phyloP scores from a whole-genome alignment of 1,140 invertebrate genomes.

The Lithobius niger region DNA sequence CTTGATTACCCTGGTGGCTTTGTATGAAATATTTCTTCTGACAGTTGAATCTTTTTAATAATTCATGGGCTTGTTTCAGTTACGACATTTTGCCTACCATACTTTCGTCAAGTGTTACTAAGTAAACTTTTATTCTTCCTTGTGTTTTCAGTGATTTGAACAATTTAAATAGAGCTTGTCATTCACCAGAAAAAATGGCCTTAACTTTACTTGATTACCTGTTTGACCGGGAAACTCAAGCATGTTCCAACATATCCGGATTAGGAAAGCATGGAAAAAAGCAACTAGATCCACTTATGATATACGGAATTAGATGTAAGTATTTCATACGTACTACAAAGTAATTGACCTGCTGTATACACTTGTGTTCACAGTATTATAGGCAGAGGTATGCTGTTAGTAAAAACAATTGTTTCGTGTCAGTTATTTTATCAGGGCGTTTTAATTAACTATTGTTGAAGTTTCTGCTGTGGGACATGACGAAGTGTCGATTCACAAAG shows the following conservation, averaged over 20 bases:
- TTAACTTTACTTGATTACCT: conserved; percentile 34
- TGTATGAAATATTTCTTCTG: no score
- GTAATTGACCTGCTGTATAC: neutral
- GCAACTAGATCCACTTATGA: conserved; percentile 35
- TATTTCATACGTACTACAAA: conserved; percentile 4
- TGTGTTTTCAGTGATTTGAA: conserved; percentile 31
- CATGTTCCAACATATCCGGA: conserved; percentile 34
- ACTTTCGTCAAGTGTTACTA: neutral
- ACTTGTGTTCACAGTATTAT: no score
- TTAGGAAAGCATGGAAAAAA: conserved; percentile 36
- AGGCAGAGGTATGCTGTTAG: neutral
- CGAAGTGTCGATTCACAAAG: no score
- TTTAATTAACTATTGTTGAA: no score
- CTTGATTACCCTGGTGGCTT: no score
- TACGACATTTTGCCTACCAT: no score
- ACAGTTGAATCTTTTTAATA: no score
- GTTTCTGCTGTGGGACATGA: no score
- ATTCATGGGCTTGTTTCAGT: no score
- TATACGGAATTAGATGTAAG: conserved; percentile 37
- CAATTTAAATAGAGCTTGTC: conserved; percentile 32
- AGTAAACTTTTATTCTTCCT: no score
- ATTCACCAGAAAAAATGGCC: conserved; percentile 36
- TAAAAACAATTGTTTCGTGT: neutral
- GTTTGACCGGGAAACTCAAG: conserved; percentile 36
- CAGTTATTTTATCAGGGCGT: conserved; percentile 9